Evolutionary conservation across 2,797 vertebrate species (phyloP).

Genomic region (Ammospiza maritima): DNA sequence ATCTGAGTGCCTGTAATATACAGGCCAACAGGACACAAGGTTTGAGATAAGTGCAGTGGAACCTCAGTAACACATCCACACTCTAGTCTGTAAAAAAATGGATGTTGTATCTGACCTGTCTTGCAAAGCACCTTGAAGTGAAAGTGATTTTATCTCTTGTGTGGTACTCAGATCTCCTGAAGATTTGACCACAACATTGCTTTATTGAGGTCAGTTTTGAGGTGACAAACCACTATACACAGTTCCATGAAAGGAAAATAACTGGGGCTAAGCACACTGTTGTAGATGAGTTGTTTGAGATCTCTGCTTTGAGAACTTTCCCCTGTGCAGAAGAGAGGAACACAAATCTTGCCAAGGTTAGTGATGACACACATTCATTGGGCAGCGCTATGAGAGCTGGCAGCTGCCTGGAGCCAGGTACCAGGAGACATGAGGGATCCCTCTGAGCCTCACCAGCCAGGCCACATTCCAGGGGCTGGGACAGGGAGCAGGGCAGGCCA

Average conservation of each 20-base stretch:
- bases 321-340: not conserved
- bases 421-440: not conserved
- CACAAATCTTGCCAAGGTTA: not conserved
- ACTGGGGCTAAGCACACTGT: not conserved
- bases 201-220: not conserved
- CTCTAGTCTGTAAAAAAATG: not conserved
- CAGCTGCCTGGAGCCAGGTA: not conserved
- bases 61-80: not conserved
- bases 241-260: not conserved
- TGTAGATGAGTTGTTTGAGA: not conserved
- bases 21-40: not conserved
- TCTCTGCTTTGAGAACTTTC: not conserved
- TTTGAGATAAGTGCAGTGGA: not conserved
- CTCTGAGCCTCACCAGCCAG: not conserved
- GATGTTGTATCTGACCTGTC: not conserved
- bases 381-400: fast-evolving
- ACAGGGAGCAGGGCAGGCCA: not conserved
- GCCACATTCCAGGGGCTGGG: fast-evolving
- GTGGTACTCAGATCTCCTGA: not conserved
- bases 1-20: not conserved
- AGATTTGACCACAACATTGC: not conserved
- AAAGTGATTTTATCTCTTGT: not conserved
- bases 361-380: fast-evolving
- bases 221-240: not conserved
- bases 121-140: not conserved